phyloP scores from a whole-genome alignment of 2,888 invertebrate genomes.

The Melinaea marsaeus region DNA sequence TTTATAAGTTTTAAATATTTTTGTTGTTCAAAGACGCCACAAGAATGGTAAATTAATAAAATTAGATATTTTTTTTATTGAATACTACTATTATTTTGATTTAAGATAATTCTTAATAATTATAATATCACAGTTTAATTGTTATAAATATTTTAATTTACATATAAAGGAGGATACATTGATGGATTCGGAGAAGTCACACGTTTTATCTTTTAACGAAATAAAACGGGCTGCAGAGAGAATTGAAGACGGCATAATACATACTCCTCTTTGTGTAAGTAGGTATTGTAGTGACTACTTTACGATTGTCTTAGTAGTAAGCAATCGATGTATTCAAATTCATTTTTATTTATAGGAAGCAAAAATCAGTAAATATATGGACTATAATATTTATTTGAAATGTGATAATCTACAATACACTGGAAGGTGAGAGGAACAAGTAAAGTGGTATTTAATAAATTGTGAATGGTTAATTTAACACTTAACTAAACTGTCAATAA shows the following conservation, averaged over 20 bases:
- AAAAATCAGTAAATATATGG: slow-evolving; percentile 78
- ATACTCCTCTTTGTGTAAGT: slow-evolving; percentile 70
- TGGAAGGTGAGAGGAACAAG: slow-evolving; percentile 84
- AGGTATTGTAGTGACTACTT: slow-evolving; percentile 1
- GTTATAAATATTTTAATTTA: background rate
- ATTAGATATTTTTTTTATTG: too few species aligned
- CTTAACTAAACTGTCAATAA: too few species aligned
- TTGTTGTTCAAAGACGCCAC: too few species aligned
- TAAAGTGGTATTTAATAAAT: too few species aligned
- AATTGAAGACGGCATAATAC: slow-evolving; percentile 65
- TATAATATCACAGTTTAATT: background rate
- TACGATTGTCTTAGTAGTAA: background rate
- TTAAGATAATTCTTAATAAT: background rate
- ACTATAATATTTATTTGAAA: slow-evolving; percentile 85
- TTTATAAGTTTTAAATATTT: too few species aligned
- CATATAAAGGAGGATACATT: slow-evolving; percentile 27
- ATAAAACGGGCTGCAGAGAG: slow-evolving; percentile 63
- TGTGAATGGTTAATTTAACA: too few species aligned
- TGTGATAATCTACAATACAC: slow-evolving; percentile 92
- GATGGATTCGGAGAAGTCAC: slow-evolving; percentile 32
- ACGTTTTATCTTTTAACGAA: slow-evolving; percentile 57
- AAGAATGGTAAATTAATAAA: too few species aligned
- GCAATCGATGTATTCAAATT: background rate
- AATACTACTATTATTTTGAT: too few species aligned
- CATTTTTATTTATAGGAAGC: slow-evolving; percentile 56